Base-by-base conservation (phyloP, 1,140 invertebrate genomes). In the Drosophila mayri region DNA sequence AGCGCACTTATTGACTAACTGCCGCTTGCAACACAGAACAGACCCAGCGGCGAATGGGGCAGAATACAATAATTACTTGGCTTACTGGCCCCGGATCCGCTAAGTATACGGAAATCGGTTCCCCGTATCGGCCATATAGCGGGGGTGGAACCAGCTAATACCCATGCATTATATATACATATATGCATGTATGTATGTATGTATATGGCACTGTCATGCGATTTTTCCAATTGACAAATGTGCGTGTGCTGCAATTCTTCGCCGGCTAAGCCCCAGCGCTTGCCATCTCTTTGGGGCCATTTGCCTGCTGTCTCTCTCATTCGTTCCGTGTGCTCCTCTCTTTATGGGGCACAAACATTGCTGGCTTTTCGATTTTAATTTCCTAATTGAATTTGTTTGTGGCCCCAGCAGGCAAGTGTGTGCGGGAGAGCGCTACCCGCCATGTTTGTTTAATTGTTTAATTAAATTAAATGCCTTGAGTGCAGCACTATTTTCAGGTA, bases 391-490 rank as follows among this genome's bases (percentile, higher is more conserved):
- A 90, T 90, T 90, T 90, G 81, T 90, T 90, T 85, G 63, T 35
- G 46, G 46, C 52, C 40, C 40, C 50, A 46, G 37, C 37, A 30
- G 7, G 43, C 40, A 35, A 35, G 20, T 59, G 28, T 64, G 37
- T 62, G 47, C 37, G 35, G 59, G 62, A 59, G 50, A 54, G 47
- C 63, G 46, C 43, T 65, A 37, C 47, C 44, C 65, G 72, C 57
- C 76, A 77, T 87, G 76, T 87, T 88, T 90, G 85, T 90, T 88
- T 90, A 90, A 88, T 88, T 88, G 85, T 88, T 88, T 88, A 88
- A 88, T 88, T 88, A 57, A 88, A 88, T 88, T 88, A 88, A 88
- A 90, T 85, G 63, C 64, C 54, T 40, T 55, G 68, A 76, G 57
- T 83, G 80, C 76, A 87, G 61, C 60, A 66, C 66, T 40, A 43